phyloP scores from a whole-genome alignment of 2,888 invertebrate genomes.

The Pyrrhia umbra region DNA sequence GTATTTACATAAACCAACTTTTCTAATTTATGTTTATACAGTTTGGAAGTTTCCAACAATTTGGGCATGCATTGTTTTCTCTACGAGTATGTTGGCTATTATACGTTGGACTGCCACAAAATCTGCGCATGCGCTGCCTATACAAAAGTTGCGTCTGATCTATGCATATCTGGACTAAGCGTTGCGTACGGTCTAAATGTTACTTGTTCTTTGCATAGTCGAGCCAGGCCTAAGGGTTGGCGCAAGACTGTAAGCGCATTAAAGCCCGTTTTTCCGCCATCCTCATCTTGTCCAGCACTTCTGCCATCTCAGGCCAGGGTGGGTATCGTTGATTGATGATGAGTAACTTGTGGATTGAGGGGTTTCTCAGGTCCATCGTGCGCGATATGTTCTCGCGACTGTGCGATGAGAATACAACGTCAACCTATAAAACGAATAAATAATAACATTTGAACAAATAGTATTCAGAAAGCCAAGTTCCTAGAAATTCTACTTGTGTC shows the following conservation, averaged over 20 bases:
- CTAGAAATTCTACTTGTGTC: too few relatives aligned
- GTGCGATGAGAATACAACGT: constrained; percentile 74
- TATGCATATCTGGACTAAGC: background rate
- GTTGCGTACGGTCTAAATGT: background rate
- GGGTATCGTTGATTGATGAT: constrained; percentile 81
- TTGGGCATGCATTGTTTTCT: background rate
- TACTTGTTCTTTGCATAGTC: constrained; percentile 19
- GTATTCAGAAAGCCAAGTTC: too few relatives aligned
- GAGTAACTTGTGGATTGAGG: constrained; percentile 76
- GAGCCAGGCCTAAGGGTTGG: constrained; percentile 36
- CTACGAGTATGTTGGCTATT: background rate
- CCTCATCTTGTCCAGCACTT: constrained; percentile 80
- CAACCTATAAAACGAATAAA: constrained; percentile 75
- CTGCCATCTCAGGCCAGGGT: constrained; percentile 80
- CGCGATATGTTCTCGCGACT: constrained; percentile 76
- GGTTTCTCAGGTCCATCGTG: constrained; percentile 82
- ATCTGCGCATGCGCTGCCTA: background rate
- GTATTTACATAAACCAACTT: constrained; percentile 10
- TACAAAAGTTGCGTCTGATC: constrained; percentile 2
- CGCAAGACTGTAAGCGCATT: constrained; percentile 71
- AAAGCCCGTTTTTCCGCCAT: constrained; percentile 74
- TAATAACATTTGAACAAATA: background rate
- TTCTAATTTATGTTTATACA: constrained; percentile 18
- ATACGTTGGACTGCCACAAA: background rate
- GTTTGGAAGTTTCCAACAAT: background rate